Evolutionary conservation across 2,113 vertebrate species (phyloP), one percentile per base, ranked within the genome.

Genomic region (Otus sunia): DNA sequence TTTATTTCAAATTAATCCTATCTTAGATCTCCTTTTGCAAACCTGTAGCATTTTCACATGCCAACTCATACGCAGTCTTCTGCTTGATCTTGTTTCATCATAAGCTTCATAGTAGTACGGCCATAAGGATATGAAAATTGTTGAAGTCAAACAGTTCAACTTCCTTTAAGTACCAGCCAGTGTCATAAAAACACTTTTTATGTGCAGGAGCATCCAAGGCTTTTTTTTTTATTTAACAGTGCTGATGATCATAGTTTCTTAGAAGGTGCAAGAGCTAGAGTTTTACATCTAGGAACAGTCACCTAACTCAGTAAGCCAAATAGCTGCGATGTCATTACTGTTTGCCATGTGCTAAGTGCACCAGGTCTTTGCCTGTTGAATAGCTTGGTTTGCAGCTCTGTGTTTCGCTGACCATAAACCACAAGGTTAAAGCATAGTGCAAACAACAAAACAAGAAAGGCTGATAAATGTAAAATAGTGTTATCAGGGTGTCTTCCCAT

Each of bases 361-460:
- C 25, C 32, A 64, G 50, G 15, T 81, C 37, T 85, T 92, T 43
- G 47, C 69, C 56, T 75, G 60, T 53, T 75, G 49, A 96, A 41
- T n/a, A 98, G 27, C 47, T 96, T 88, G 41, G 84, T 92, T 63
- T 90, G 77, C 53, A 98, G 94, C 34, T 98, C 97, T 89, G 91
- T 95, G 84, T 95, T 97, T 88, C 59, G n/a, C 52, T 98, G 93
- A 50, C 98, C 98, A 12, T 97, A 98, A 86, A 99, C 95, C 62
- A 98, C 87, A 72, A 98, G 89, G 77, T 97, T 98, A 88, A 98
- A 96, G 43, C 91, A 96, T 25, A 98, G 97, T 7, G 97, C 93
- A 75, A 98, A 94, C 22, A 96, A 97, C 63, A 98, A 98, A 78
- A 98, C 26, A 50, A 96, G 88, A 90, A 98, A 97, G 50, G 80